Evolutionary conservation across 1,140 invertebrate genomes (phyloP).

Genomic region (Eulimnadia texana): DNA sequence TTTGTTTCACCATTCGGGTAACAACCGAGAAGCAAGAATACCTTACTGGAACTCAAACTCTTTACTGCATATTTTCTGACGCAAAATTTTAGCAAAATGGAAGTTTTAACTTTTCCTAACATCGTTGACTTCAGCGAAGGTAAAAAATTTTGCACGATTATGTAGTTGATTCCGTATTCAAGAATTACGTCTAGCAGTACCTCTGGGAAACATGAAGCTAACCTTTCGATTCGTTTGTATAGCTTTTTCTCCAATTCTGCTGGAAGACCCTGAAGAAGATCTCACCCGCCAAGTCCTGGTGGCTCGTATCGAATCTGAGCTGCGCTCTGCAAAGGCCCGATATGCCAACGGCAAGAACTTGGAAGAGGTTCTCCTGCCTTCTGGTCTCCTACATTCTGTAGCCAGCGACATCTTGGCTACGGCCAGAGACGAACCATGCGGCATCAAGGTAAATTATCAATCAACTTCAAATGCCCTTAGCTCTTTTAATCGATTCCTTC

Average conservation of each 20-base stretch:
- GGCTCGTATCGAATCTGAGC: constrained; percentile 1
- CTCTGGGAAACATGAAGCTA: too few species aligned
- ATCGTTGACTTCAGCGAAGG: neutral
- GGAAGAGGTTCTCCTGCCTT: neutral
- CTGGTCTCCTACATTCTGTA: neutral
- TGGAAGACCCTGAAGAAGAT: constrained; percentile 7
- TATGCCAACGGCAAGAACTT: neutral
- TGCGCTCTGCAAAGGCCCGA: neutral
- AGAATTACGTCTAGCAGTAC: too few species aligned
- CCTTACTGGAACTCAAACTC: too few species aligned
- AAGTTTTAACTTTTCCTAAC: neutral
- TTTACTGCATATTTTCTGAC: too few species aligned
- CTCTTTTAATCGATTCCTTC: too few species aligned
- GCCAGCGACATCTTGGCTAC: constrained; percentile 3
- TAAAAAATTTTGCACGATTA: too few species aligned
- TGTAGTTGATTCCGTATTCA: too few species aligned
- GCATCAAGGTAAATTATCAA: constrained; percentile 10
- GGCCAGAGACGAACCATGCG: constrained; percentile 1
- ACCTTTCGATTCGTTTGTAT: too few species aligned
- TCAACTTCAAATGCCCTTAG: too few species aligned
- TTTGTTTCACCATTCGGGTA: too few species aligned
- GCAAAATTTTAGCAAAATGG: too few species aligned
- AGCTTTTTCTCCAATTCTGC: neutral
- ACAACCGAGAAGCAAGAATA: too few species aligned
- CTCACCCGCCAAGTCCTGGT: neutral